Evolutionary conservation across 2,888 invertebrate species (phyloP).

Genomic region (Oasisia sp.): DNA sequence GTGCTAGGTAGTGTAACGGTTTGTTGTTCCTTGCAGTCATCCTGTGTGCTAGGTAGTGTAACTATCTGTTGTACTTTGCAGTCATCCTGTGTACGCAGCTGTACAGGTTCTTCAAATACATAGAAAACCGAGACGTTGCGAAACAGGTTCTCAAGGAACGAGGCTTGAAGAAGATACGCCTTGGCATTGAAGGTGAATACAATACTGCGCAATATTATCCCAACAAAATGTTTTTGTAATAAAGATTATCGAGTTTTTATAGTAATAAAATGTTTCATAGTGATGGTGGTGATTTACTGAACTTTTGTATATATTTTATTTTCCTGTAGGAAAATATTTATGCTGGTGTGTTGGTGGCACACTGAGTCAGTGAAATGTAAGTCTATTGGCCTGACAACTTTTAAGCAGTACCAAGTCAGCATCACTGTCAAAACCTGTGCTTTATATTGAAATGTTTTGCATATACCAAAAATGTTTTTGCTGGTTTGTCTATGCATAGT

Average conservation of each 20-base stretch:
- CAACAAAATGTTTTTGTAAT: background rate
- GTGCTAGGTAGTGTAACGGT: too few species aligned
- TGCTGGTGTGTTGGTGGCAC: background rate
- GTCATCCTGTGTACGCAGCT: conserved; percentile 93
- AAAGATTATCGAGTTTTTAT: background rate
- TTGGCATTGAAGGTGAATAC: conserved; percentile 87
- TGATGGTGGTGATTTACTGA: too few species aligned
- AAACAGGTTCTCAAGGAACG: conserved; percentile 99
- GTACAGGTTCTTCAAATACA: conserved; percentile 98
- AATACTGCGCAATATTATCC: background rate
- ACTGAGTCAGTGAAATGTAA: background rate
- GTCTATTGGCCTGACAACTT: background rate
- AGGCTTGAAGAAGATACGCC: conserved; percentile 96
- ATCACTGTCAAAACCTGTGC: background rate
- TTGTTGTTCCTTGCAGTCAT: background rate
- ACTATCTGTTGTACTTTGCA: conserved; percentile 55
- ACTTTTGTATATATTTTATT: background rate
- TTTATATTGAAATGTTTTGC: background rate
- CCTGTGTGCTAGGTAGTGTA: background rate
- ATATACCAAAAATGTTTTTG: background rate
- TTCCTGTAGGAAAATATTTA: background rate
- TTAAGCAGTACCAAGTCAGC: background rate
- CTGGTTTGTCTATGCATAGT: background rate
- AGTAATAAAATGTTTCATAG: too few species aligned
- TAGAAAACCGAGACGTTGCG: conserved; percentile 98